phyloP scores from a whole-genome alignment of 1,140 invertebrate species.

The Gryllus bimaculatus region DNA sequence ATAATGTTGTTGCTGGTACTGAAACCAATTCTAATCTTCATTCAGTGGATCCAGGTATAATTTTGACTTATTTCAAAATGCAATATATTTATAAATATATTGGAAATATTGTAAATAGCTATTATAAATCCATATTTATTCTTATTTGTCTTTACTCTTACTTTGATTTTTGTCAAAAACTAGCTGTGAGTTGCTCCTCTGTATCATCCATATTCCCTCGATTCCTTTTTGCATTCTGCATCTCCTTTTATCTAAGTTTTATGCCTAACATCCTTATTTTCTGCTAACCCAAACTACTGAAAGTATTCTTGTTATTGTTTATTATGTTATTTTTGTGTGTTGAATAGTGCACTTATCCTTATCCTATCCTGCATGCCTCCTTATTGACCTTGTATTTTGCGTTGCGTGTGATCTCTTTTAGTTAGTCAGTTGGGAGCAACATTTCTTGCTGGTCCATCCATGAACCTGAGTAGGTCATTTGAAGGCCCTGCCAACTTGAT shows the following conservation, averaged over 20 bases:
- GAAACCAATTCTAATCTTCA: background rate
- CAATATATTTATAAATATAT: background rate
- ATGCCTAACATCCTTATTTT: no score
- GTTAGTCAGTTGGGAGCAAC: constrained; percentile 5
- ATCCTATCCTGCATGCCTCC: background rate
- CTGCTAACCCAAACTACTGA: no score
- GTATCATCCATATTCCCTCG: no score
- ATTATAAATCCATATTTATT: background rate
- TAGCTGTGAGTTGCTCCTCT: no score
- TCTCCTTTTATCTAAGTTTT: no score
- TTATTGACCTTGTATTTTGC: background rate
- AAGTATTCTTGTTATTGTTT: no score
- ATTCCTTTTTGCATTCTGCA: no score
- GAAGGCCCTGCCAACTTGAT: constrained; percentile 9
- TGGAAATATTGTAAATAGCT: background rate
- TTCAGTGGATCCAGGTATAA: background rate
- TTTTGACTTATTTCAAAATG: background rate
- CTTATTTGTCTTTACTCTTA: background rate
- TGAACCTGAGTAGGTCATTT: background rate
- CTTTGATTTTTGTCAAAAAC: background rate
- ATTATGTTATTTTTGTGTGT: no score
- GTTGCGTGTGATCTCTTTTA: constrained; percentile 4
- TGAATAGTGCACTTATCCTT: background rate
- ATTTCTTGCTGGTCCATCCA: constrained; percentile 1
- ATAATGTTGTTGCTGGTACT: constrained; percentile 28